Percentiles rank a stretch among this genome's conserved stretches.
Conservation (phyloP, 2,888 invertebrate genomes). For the Reticulitermes lucifugus region DNA sequence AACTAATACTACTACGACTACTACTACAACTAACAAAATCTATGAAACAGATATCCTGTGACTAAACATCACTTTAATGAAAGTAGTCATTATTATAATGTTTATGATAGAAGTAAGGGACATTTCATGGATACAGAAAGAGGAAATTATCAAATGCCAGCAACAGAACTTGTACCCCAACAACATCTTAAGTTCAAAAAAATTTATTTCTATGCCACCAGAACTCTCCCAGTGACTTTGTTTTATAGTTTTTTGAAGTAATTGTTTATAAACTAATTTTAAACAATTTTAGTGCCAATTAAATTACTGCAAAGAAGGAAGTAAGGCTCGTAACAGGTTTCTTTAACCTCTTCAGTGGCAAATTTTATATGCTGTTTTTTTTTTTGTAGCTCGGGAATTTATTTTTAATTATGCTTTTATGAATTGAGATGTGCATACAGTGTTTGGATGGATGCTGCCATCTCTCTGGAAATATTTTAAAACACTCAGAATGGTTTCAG, state of each 20-base stretch:
- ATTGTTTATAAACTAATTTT: constrained; percentile 22
- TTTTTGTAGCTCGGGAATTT: background rate
- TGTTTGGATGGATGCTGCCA: background rate
- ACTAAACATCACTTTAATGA: constrained; percentile 61
- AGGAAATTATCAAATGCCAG: constrained; percentile 6
- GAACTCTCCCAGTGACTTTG: constrained; percentile 3
- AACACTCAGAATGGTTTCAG: background rate
- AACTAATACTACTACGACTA: constrained; percentile 39
- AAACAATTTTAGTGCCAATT: constrained; percentile 33
- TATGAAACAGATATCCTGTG: constrained; percentile 96
- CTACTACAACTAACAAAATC: constrained; percentile 77
- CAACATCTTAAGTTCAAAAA: background rate
- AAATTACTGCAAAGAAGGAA: background rate
- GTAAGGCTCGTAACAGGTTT: background rate
- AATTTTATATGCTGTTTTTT: constrained; percentile 11
- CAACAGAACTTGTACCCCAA: constrained; percentile 19
- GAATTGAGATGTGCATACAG: background rate
- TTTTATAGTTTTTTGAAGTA: background rate
- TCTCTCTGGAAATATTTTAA: background rate
- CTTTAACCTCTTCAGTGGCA: constrained; percentile 25
- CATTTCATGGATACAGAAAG: constrained; percentile 22
- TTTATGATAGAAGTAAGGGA: constrained; percentile 39
- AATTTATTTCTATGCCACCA: background rate
- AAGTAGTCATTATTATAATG: constrained; percentile 37
- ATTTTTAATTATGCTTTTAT: background rate